Base-by-base conservation (phyloP, 2,797 vertebrate species). In the Sphenodon punctatus region DNA sequence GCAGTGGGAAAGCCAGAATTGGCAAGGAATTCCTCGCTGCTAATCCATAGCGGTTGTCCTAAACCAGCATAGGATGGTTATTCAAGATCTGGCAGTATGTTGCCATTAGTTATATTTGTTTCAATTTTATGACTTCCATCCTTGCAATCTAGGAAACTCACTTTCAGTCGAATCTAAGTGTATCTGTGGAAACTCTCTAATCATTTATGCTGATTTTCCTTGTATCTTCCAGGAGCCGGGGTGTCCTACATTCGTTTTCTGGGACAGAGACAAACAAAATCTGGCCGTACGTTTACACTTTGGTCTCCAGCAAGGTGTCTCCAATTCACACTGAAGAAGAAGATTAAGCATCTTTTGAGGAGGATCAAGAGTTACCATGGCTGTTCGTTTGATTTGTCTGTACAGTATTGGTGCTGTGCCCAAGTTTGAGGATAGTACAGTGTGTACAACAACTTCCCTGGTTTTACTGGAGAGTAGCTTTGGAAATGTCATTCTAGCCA, bases 181-280 rank as follows among this genome's bases (percentile, higher is more conserved):
- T n/a, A n/a, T n/a, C n/a, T n/a, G 16, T 13, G 25, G 42, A 30
- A 19, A 10, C 2, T 36, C 15, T 48, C 65, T 14, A 68, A 55
- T 75, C 17, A 17, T 27, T 75, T 34, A 72, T 19, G 60, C 19
- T 27, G 12, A 61, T 67, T 48, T 72, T 15, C 86, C 22, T 49
- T 65, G 41, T 80, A 27, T 87, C 39, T 87, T 91, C 80, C 91
- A 99, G 98, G 96, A 95, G 95, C 85, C 97, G 97, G 85, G 97
- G 98, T 76, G 94, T 99, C 85, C 96, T 99, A 77, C 96, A 99
- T 88, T 97, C 98, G 0, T 98, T 98, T 93, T 99, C 98, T 2
- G 98, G 98, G 75, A 99, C 98, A 17, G 98, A 99, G 82, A 99
- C 98, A 3, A 97, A 99, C 93, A 97, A 96, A 89, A 99, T 99